Evolutionary conservation across 1,140 invertebrate genomes (phyloP), one percentile per base, ranked within the genome.

Genomic region (Hirudo medicinalis): DNA sequence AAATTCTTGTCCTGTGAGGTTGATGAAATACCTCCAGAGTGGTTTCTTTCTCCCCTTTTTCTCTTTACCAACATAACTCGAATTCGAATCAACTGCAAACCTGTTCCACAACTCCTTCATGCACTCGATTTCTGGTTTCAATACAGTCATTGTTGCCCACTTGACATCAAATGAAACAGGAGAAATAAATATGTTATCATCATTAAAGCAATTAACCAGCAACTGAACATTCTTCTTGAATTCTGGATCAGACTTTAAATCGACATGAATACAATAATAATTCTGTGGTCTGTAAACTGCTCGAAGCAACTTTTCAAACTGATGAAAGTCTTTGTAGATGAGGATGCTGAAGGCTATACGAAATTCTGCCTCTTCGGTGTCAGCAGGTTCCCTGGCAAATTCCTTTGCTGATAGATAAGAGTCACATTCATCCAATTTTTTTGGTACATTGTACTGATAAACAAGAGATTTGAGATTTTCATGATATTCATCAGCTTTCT

Each of bases 261-360:
- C 75, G 17, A 74, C 63, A 57, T 75, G 74, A 43, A 76, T 67
- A 72, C 74, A 75, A 60, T 72, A 75, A 27, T 71, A 70, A 73
- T 75, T 76, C 36, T 72, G 72, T 20, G 71, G 73, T 32, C 74
- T 43, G 54, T 76, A 76, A 66, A 76, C 72, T 1, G 54, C 49
- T 32, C 69, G 25, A n/a, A 76, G 49, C 43, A 76, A 53, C 66
- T 70, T 27, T 53, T 75, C 72, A 15, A 76, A 70, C 57, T 75
- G 73, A 60, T 74, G 72, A 20, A 70, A 63, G 54, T 74, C 68
- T 32, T 75, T 55, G 54, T 71, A 74, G 5, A 73, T 70, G 19
- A 75, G 36, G 55, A 75, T 75, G 63, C 72, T 72, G 54, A 67
- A 75, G 19, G 75, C 70, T 20, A 74, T n/a, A 19, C 63, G 70